Evolutionary conservation across 2,797 vertebrate genomes (phyloP).

Genomic region (Channallabes apus): DNA sequence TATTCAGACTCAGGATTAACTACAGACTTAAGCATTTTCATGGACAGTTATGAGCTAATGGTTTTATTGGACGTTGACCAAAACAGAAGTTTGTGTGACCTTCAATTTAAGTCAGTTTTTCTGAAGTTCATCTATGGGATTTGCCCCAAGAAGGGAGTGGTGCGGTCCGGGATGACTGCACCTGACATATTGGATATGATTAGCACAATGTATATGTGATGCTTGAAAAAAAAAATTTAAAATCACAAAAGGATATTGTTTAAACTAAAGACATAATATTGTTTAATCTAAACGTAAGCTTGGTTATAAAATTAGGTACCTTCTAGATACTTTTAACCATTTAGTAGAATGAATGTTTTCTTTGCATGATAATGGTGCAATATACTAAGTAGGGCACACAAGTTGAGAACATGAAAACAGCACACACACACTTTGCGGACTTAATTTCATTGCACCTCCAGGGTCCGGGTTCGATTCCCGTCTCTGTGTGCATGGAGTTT

Average conservation of each 20-base stretch:
- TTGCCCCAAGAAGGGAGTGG: background rate
- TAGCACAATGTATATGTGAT: background rate
- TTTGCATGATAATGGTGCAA: background rate
- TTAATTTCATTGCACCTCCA: background rate
- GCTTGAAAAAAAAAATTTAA: background rate
- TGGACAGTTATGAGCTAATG: constrained; percentile 3
- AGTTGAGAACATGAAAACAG: background rate
- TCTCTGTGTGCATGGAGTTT: too few relatives aligned
- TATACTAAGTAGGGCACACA: background rate
- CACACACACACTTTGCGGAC: background rate
- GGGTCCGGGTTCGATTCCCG: too few relatives aligned
- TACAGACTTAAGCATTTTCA: constrained; percentile 13
- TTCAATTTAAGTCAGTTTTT: background rate
- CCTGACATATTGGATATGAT: background rate
- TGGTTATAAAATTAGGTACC: background rate
- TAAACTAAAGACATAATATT: background rate
- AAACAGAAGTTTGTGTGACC: background rate
- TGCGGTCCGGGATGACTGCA: background rate
- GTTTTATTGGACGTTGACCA: constrained; percentile 19
- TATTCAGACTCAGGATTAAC: constrained; percentile 13
- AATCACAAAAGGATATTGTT: background rate
- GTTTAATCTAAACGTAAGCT: background rate
- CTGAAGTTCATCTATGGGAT: background rate
- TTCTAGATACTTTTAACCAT: background rate
- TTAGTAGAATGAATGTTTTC: background rate